Evolutionary conservation across 2,113 vertebrate genomes (phyloP).

Genomic region (Paralichthys olivaceus): DNA sequence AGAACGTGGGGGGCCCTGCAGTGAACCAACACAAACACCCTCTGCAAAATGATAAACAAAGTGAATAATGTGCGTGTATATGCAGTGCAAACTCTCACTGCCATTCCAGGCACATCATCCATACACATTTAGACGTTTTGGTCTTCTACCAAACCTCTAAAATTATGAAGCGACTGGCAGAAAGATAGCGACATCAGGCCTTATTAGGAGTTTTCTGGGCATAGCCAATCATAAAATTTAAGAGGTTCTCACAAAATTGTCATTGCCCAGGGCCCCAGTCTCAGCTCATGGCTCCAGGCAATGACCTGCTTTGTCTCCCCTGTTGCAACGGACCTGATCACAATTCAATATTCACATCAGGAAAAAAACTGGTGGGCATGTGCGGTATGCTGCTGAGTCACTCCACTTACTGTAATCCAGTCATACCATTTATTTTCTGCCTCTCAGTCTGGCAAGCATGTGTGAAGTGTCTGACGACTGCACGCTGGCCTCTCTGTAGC

Average conservation of each 20-base stretch:
- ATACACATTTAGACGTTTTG: not conserved
- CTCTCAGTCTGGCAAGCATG: conserved; percentile 8
- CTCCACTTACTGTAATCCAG: conserved; percentile 11
- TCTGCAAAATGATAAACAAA: too few species aligned
- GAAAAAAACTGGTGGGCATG: not conserved
- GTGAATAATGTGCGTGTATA: too few species aligned
- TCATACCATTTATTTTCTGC: conserved; percentile 3
- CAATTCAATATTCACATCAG: not conserved
- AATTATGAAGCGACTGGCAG: not conserved
- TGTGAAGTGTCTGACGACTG: conserved; percentile 20
- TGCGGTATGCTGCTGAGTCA: conserved; percentile 16
- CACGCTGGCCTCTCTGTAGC: conserved; percentile 21
- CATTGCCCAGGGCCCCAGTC: too few species aligned
- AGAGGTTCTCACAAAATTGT: too few species aligned
- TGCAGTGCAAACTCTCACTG: too few species aligned
- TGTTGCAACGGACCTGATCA: not conserved
- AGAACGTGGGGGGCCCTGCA: not conserved
- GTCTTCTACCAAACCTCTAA: not conserved
- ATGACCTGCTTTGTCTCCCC: not conserved
- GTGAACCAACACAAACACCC: too few species aligned
- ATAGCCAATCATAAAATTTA: not conserved
- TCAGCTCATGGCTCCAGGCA: too few species aligned
- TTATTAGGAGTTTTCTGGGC: too few species aligned
- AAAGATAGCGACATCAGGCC: too few species aligned
- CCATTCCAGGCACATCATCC: not conserved